Evolutionary conservation across 2,113 vertebrate species (phyloP).

Genomic region (Haplochromis vanheusdeni): DNA sequence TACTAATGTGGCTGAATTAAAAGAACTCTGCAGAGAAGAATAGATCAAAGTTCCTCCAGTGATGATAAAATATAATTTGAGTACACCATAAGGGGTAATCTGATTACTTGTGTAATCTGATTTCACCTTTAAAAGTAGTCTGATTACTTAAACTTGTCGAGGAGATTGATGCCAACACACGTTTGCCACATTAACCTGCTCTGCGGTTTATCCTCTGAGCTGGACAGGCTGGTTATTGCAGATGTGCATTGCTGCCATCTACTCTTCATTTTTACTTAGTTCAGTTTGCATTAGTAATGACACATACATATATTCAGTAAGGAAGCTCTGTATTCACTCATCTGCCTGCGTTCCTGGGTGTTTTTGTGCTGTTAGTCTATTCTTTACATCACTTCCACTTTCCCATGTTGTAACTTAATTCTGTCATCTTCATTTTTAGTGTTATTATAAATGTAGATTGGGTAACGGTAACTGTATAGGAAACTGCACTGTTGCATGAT

Average conservation of each 20-base stretch:
- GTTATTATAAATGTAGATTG: fast-evolving
- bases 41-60: neutral
- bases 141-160: neutral
- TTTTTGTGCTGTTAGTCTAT: neutral
- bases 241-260: neutral
- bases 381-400: neutral
- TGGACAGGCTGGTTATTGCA: neutral
- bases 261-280: neutral
- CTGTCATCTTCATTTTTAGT: neutral
- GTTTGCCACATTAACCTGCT: neutral
- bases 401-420: neutral
- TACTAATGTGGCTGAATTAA: neutral
- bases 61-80: neutral
- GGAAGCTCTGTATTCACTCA: neutral
- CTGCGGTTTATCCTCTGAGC: fast-evolving
- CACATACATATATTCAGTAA: fast-evolving
- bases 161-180: neutral
- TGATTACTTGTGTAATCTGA: neutral
- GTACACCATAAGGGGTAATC: neutral
- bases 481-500: neutral
- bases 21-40: neutral
- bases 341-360: fast-evolving
- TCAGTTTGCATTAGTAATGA: neutral
- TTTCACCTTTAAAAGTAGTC: neutral
- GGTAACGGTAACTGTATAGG: fast-evolving